A percentile compares a stretch with the other conserved stretches of the same genome.
These are phyloP conservation scores for Ceramica pisi DNA, from an alignment of 2,888 invertebrate species.

Conservation along the genomic window DNA sequence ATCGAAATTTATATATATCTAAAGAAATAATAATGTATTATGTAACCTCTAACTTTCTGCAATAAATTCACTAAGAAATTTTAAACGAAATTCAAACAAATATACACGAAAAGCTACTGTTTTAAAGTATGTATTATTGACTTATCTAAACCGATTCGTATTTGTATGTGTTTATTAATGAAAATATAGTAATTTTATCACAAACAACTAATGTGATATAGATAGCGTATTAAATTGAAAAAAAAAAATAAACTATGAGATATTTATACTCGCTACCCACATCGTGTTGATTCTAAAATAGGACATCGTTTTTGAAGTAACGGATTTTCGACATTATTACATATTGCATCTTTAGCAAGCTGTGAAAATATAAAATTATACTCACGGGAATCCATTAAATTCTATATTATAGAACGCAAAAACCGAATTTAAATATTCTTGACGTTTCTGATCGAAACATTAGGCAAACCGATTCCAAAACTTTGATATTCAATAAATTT, in stretches of 20 bases:
- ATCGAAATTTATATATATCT: background rate
- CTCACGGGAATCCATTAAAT: constrained; percentile 28
- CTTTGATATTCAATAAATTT: background rate
- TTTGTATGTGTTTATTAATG: background rate
- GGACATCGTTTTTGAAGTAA: background rate
- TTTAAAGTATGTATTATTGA: no score
- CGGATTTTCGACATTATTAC: background rate
- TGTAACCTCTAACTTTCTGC: background rate
- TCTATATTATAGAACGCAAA: background rate
- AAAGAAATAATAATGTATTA: no score
- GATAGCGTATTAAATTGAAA: no score
- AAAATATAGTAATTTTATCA: no score
- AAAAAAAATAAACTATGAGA: no score
- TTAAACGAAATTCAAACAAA: background rate
- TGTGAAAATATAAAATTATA: constrained; percentile 6
- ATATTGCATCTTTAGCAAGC: background rate
- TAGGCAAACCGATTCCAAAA: background rate
- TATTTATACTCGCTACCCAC: background rate
- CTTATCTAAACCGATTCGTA: background rate
- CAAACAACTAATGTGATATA: no score
- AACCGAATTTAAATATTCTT: background rate
- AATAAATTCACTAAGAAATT: background rate
- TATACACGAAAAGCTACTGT: background rate
- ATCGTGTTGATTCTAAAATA: background rate
- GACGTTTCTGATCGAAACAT: background rate